Evolutionary conservation across 2,888 invertebrate species (phyloP).

Genomic region (Strigamia maritima): DNA sequence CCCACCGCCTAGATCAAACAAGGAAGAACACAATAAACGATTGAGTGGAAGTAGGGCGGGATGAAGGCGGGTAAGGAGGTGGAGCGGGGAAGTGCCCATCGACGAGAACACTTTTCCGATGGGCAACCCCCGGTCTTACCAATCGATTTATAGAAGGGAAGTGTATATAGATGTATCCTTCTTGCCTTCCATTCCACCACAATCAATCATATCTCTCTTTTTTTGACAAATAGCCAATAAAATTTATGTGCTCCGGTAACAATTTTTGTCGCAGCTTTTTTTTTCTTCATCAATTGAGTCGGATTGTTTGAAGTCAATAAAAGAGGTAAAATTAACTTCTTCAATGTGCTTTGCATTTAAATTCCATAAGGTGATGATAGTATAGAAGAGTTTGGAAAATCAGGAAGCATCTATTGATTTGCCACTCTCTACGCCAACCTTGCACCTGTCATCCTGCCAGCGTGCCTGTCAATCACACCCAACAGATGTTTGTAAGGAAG

Average conservation of each 20-base stretch:
- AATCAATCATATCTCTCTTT: conserved; percentile 18
- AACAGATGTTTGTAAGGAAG: neutral
- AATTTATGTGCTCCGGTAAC: conserved; percentile 1
- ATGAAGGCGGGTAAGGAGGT: neutral
- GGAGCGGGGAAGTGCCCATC: neutral
- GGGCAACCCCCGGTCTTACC: conserved; percentile 18
- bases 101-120: conserved; percentile 13
- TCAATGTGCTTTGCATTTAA: neutral
- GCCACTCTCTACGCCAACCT: conserved; percentile 17
- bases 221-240: conserved; percentile 14
- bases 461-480: conserved; percentile 20
- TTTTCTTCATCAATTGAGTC: neutral
- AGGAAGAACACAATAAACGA: conserved; percentile 12
- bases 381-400: neutral
- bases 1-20: neutral
- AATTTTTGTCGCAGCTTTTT: neutral
- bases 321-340: neutral
- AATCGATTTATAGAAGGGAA: conserved; percentile 2
- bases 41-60: neutral
- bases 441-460: conserved; percentile 17
- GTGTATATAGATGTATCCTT: neutral
- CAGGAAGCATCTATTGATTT: conserved; percentile 29
- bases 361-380: neutral
- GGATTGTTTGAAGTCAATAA: neutral
- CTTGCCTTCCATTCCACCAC: neutral